A percentile compares a stretch with the other conserved stretches of the same genome.
Conservation (phyloP, 2,113 vertebrate species). For the Setophaga petechia region DNA sequence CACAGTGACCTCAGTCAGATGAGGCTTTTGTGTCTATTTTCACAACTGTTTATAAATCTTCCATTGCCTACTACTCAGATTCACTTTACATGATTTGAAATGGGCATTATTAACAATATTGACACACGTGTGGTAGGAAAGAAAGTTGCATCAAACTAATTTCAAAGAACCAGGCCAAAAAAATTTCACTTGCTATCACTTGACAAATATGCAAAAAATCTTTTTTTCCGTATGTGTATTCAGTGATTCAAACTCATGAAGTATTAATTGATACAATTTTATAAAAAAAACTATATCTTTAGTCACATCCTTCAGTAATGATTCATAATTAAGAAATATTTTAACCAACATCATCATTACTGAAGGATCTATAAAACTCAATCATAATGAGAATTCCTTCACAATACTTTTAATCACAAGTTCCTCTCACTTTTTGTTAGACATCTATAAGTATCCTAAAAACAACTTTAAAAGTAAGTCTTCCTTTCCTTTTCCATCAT, state of each 20-base stretch:
- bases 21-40: background rate
- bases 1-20: background rate
- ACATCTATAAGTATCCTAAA: background rate
- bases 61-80: background rate
- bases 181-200: background rate
- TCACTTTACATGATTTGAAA: background rate
- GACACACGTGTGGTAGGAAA: background rate
- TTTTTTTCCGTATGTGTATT: background rate
- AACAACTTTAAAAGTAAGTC: background rate
- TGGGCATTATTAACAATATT: background rate
- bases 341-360: background rate
- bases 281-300: background rate
- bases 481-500: background rate
- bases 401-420: rapidly evolving
- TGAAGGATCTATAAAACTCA: background rate
- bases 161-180: background rate
- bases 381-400: background rate
- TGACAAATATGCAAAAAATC: background rate
- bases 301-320: background rate
- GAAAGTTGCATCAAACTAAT: background rate
- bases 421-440: background rate
- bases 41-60: background rate
- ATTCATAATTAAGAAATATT: background rate
- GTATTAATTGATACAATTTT: background rate
- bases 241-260: background rate